Evolutionary conservation across 2,888 invertebrate species (phyloP), one percentile per base, ranked within the genome.

Genomic region (Octonoba sinensis): DNA sequence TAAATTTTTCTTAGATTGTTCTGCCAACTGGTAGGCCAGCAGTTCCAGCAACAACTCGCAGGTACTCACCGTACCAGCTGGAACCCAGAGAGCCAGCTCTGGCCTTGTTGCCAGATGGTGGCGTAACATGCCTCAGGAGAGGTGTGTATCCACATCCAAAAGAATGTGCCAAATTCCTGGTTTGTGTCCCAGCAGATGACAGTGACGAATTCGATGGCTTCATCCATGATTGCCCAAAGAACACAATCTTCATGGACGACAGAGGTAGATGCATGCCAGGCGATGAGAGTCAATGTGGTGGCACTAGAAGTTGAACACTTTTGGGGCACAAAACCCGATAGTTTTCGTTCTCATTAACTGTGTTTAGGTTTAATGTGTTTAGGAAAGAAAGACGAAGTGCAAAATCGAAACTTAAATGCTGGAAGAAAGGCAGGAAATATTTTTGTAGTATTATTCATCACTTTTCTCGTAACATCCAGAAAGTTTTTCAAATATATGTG

Each of bases 71-170:
- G 3, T 22, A 47, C 16, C 18, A 22, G 0, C 20, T 20, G 1
- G 71, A 72, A 20, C 54, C 76, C 16, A 66, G 70, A 16, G 78
- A 60, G 13, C 72, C 69, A 22, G 83, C 82, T 24, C 57, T 77
- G 13, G 75, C 64, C 13, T 51, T 67, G 36, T 59, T 71, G 47
- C 75, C 67, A 16, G 91, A 92, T 87, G 95, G 94, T 24, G 91
- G 91, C 71, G 93, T 96, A 85, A 93, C 94, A 86, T 96, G 96
- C 87, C 89, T 95, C 75, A 96, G 96, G 88, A 93, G 94, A 86
- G 96, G 96, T 51, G 96, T 94, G 88, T 96, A 96, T 89, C 94
- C 96, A 0, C 96, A 96, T 90, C 96, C 96, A 1, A 91, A 93
- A 20, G 95, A 95, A 0, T 96, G 96, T 88, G 93, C 93, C 89